Base-by-base conservation (phyloP, 2,888 invertebrate genomes). In the Agriopis leucophaearia region DNA sequence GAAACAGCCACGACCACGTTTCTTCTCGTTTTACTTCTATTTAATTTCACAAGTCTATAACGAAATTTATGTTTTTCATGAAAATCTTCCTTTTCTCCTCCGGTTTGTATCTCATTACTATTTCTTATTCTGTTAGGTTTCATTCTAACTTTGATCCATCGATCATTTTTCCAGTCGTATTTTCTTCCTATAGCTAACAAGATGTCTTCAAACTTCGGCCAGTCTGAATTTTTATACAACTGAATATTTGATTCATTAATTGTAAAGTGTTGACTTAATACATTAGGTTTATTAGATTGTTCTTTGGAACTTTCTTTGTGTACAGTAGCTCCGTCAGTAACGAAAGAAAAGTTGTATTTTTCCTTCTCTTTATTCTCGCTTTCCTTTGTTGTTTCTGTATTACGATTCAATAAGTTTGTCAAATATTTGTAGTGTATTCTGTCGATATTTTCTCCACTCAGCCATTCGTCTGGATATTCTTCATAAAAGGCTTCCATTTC, bases 141-240 rank as follows among this genome's bases (percentile, higher is more conserved):
- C 54, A 81, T 80, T 78, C 88, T 91, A 0, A 92, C 85, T 88
- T 94, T 94, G 64, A 93, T 88, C 94, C 94, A 94, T 71, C 91
- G 81, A 62, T 94, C 93, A 70, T 91, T 94, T 80, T 92, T 94
- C 93, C 93, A 93, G 69, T 94, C 93, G 66, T 94, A 94, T 77
- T 81, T 87, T 70, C 86, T 89, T 6, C 93, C 93, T 74, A 92
- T 88, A 54, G 84, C 86, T 76, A 87, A 73, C 66, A 94, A 77
- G 36, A 94, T 87, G 35, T 93, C 92, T 75, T 93, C 86, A 73
- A 94, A 94, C 78, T 87, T 92, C 16, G 93, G 93, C 94, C 94
- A 94, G 59, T 69, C 59, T 16, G 60, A 57, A 56, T 69, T 65
- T 57, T 64, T 72, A 55, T 75, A 73, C 36, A 67, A 48, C 38